A percentile compares a stretch with the other conserved stretches of the same genome.
phyloP scores from a whole-genome alignment of 2,888 invertebrate species.

The Troides oblongomaculatus region DNA sequence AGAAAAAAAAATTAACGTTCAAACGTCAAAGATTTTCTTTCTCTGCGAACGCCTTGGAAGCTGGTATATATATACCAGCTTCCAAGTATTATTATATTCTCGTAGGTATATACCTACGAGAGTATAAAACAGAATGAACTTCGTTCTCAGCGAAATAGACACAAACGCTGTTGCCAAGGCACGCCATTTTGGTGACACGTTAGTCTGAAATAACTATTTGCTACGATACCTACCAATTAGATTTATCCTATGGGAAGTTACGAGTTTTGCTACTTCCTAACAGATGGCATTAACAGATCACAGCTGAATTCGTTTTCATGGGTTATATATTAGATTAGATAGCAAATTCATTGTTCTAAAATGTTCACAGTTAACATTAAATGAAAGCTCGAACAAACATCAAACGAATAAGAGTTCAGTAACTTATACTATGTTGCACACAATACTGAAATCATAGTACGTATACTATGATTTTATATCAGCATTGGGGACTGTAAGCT shows the following conservation, averaged over 20 bases:
- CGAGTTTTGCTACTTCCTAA: slow-evolving; percentile 55
- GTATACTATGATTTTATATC: no score
- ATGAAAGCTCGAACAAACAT: no score
- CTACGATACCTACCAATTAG: slow-evolving; percentile 38
- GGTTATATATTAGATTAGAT: no score
- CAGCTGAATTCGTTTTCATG: neutral
- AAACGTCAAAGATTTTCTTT: neutral
- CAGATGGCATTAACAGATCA: slow-evolving; percentile 56
- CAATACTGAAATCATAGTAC: no score
- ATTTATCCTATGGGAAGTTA: slow-evolving; percentile 41
- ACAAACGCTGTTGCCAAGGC: slow-evolving; percentile 66
- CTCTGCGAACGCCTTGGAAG: slow-evolving; percentile 22
- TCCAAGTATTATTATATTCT: no score
- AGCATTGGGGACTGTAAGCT: no score
- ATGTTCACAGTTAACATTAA: no score
- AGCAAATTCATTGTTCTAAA: no score
- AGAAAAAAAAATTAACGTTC: neutral
- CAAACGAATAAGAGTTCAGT: no score
- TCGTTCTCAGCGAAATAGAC: slow-evolving; percentile 61
- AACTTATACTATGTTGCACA: no score
- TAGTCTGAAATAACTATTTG: slow-evolving; percentile 60
- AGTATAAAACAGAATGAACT: slow-evolving; percentile 57
- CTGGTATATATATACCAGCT: slow-evolving; percentile 20
- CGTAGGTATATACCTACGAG: slow-evolving; percentile 38
- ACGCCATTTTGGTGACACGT: slow-evolving; percentile 53